A percentile compares a stretch with the other conserved stretches of the same genome.
phyloP scores from a whole-genome alignment of 1,140 invertebrate genomes.

The Lethrus apterus region DNA sequence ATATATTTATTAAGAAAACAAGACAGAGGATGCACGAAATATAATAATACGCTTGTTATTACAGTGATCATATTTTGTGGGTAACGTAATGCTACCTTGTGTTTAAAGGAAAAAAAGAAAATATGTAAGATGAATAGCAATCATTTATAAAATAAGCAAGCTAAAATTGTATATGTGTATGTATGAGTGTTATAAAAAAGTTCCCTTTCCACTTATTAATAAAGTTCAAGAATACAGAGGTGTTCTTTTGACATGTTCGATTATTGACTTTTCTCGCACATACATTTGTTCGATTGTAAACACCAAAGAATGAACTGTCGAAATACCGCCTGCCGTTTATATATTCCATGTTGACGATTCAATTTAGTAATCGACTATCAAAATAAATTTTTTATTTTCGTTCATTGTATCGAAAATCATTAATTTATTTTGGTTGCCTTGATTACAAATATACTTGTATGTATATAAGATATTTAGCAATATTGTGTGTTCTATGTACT shows the following conservation, averaged over 20 bases:
- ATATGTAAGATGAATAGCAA: slow-evolving; percentile 6
- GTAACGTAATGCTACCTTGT: no score
- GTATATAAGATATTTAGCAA: slow-evolving; percentile 18
- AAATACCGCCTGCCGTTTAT: no score
- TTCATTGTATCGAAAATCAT: no score
- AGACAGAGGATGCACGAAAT: no score
- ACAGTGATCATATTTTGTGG: no score
- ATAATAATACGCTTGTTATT: no score
- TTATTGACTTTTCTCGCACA: no score
- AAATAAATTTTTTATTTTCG: no score
- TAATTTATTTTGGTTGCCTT: no score
- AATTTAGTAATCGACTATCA: no score
- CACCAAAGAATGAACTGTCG: slow-evolving; percentile 12
- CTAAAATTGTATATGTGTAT: slow-evolving; percentile 7
- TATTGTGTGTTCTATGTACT: slow-evolving; percentile 15
- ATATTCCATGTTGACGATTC: slow-evolving; percentile 10
- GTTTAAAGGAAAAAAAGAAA: no score
- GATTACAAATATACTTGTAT: slow-evolving; percentile 7
- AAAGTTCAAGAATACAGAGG: background rate
- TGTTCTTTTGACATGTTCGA: background rate
- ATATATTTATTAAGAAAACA: no score
- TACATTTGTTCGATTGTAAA: slow-evolving; percentile 6
- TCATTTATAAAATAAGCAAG: slow-evolving; percentile 3
- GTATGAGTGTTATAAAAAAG: slow-evolving; percentile 4
- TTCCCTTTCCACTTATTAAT: slow-evolving; percentile 4